Evolutionary conservation across 2,797 vertebrate species (phyloP), one percentile per base, ranked within the genome.

Genomic region (Urophycis tenuis): DNA sequence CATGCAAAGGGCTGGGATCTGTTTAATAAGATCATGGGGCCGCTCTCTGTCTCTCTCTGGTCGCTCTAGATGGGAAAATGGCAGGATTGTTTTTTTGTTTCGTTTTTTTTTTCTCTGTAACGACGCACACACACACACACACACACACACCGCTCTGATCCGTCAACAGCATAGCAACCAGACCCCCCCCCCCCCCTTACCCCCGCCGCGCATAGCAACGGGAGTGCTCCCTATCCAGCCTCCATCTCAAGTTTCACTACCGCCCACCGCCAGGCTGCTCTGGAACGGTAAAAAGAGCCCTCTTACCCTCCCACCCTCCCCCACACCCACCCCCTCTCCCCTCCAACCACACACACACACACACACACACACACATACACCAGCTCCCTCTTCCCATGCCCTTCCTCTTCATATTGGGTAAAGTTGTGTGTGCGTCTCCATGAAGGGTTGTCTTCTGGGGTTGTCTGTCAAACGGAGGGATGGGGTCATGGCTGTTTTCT

Each of bases 171-270:
- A 78, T 88, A 89, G 79, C 79, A 80, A 77, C 75, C 53, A 74
- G 67, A 70, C 72, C 73, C 73, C 22, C 73, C 33, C 45, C 39
- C 39, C 39, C 49, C 25, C 25, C 30, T 32, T 15, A 29, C 77
- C 39, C 64, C 36, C 12, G 45, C 67, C 73, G 34, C 60, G 25
- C 72, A 74, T 71, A 74, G 89, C 90, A 91, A 90, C 89, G 83
- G 83, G 79, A 85, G 73, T 72, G 31, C 64, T 41, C 77, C 74
- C 80, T 85, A 75, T 80, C 72, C 34, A 76, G 81, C 84, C 82
- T 80, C 72, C 36, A 75, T 85, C 82, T 91, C 85, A 5, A 84
- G 85, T 91, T 91, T 90, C 89, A 88, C 81, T 49, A 67, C 83
- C 79, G 73, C 84, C 87, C 86, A 87, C 86, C 45, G 75, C 85